Evolutionary conservation across 2,797 vertebrate genomes (phyloP), one percentile per base, ranked within the genome.

Genomic region (Halcyon chelicuti): DNA sequence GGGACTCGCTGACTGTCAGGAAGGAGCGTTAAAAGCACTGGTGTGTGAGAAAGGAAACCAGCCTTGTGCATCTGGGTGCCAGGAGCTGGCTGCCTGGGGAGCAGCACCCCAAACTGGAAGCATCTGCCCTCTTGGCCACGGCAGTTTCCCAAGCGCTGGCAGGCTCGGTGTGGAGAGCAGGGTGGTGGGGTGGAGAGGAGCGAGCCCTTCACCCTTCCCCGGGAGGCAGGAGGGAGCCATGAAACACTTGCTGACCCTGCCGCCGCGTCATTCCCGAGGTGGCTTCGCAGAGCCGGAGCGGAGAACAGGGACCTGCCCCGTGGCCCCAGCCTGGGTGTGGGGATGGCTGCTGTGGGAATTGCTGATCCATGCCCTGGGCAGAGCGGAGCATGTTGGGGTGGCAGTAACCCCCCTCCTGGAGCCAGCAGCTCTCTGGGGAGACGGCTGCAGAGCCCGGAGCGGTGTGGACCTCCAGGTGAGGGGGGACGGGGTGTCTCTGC

Each of bases 261-360:
- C 29, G 9, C 12, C 2, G 10, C 0, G 0, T 55, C 54, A 44
- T 51, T 57, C 33, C 74, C 10, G 37, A 55, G 70, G 5, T 26
- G 54, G 21, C 51, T 33, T 2, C 4, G 3, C 31, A 46, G 51
- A 39, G 3, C 47, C 9, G 6, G 55, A 74, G 65, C 46, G 11
- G 79, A 31, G 33, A 52, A 7, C 28, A 0, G 23, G 51, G 65
- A 8, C 4, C 10, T 70, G n/a, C 22, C 40, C 40, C 6, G 0
- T 7, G 40, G 37, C 26, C 40, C 26, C 61, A 47, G 35, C 44
- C 7, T n/a, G 13, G 20, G 3, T 19, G 49, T 37, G 10, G 0
- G 21, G 42, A 5, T 51, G 65, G 39, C 33, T 28, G 31, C 29
- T 15, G 8, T 10, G 81, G 51, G 21, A 37, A 47, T 44, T 1